These are phyloP conservation scores for Tolmerus cingulatus DNA, from an alignment of 2,888 invertebrate genomes.

Conservation along the genomic window DNA sequence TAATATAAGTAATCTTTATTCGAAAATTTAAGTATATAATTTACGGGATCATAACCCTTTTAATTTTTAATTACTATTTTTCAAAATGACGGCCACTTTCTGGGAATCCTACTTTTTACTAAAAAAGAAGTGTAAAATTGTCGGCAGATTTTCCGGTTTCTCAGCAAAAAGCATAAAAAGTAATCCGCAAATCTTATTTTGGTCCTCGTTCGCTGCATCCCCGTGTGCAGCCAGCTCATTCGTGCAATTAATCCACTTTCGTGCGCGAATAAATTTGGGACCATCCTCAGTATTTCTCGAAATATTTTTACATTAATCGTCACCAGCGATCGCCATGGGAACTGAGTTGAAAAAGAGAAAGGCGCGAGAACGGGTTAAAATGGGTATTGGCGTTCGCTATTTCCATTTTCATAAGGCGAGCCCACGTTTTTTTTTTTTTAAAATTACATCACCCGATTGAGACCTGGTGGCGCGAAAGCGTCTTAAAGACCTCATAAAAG, in stretches of 20 bases:
- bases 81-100: too few species aligned
- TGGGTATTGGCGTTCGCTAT: not conserved
- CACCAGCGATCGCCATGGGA: not conserved
- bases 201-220: not conserved
- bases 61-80: too few species aligned
- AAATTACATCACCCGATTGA: not conserved
- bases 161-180: too few species aligned
- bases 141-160: too few species aligned
- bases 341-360: not conserved
- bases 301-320: not conserved
- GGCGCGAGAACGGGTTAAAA: not conserved
- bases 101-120: too few species aligned
- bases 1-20: too few species aligned
- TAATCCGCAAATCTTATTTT: not conserved
- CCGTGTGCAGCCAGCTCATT: not conserved
- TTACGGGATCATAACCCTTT: too few species aligned
- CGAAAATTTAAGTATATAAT: too few species aligned
- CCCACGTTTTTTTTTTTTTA: not conserved
- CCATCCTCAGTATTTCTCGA: not conserved
- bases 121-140: too few species aligned
- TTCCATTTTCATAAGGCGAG: not conserved
- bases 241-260: not conserved
- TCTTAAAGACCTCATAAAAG: not conserved
- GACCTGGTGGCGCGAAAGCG: not conserved
- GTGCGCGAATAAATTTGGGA: not conserved